These are phyloP conservation scores for Aradophagus sp. DNA, from an alignment of 1,140 invertebrate species.

Conservation along the genomic window DNA sequence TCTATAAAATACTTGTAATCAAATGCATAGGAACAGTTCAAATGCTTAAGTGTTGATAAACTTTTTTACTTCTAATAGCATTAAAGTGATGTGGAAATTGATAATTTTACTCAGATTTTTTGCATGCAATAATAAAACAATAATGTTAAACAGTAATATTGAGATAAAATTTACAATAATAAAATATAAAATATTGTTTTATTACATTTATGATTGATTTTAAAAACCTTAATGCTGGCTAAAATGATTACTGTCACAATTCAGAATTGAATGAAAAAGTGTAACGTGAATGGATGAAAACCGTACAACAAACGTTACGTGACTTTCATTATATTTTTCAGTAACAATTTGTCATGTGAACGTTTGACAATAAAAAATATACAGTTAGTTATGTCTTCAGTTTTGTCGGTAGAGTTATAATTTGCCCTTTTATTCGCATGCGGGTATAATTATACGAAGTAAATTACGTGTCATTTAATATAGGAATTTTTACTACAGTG, in stretches of 20 bases:
- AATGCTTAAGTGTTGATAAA: too few relatives aligned
- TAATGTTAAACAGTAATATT: too few relatives aligned
- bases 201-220: too few relatives aligned
- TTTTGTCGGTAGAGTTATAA: constrained; percentile 24
- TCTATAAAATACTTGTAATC: not conserved
- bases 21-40: too few relatives aligned
- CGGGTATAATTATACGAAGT: constrained; percentile 32
- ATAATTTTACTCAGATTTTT: too few relatives aligned
- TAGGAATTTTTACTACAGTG: constrained; percentile 13
- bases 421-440: constrained; percentile 30
- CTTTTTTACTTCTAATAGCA: too few relatives aligned
- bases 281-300: constrained; percentile 22
- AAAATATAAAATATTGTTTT: too few relatives aligned
- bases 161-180: too few relatives aligned
- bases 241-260: too few relatives aligned
- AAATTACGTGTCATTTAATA: constrained; percentile 23
- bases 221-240: too few relatives aligned
- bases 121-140: too few relatives aligned
- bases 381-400: constrained; percentile 32
- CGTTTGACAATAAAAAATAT: constrained; percentile 12
- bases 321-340: constrained; percentile 21
- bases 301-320: constrained; percentile 10
- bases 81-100: too few relatives aligned
- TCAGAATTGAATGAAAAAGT: constrained; percentile 6
- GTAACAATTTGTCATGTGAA: constrained; percentile 10